Evolutionary conservation across 2,888 invertebrate genomes (phyloP).

Genomic region (Nymphalis urticae): DNA sequence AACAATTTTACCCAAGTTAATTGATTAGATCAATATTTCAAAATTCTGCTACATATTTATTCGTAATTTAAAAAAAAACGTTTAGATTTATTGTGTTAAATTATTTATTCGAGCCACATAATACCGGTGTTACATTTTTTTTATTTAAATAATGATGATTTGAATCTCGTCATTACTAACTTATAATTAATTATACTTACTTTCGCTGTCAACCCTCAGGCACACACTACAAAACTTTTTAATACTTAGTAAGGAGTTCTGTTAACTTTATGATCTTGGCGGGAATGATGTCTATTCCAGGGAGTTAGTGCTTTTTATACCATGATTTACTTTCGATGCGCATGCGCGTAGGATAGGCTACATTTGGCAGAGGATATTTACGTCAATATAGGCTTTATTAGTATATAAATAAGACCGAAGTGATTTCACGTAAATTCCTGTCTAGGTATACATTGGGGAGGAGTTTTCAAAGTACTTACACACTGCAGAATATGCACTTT

Average conservation of each 20-base stretch:
- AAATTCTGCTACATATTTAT: no score
- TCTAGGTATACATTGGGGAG: conserved; percentile 43
- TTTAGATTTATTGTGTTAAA: no score
- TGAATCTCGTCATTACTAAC: neutral
- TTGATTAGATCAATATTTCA: no score
- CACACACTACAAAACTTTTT: conserved; percentile 38
- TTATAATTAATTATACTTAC: conserved; percentile 27
- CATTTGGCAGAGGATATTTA: neutral
- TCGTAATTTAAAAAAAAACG: no score
- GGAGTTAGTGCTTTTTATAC: conserved; percentile 61
- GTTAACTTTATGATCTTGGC: conserved; percentile 48
- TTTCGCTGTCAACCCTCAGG: conserved; percentile 31
- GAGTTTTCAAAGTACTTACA: conserved; percentile 46
- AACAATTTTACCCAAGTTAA: no score
- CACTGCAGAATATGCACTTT: conserved; percentile 54
- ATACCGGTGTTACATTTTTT: no score
- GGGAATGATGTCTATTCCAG: conserved; percentile 58
- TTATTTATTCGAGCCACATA: no score
- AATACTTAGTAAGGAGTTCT: conserved; percentile 15
- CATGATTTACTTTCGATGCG: conserved; percentile 43
- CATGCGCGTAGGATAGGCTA: conserved; percentile 53
- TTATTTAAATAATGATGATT: no score
- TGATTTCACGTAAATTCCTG: neutral
- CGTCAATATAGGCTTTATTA: conserved; percentile 11
- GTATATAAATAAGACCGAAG: conserved; percentile 10